Evolutionary conservation across 2,113 vertebrate genomes (phyloP), one percentile per base, ranked within the genome.

Genomic region (Verasper variegatus): DNA sequence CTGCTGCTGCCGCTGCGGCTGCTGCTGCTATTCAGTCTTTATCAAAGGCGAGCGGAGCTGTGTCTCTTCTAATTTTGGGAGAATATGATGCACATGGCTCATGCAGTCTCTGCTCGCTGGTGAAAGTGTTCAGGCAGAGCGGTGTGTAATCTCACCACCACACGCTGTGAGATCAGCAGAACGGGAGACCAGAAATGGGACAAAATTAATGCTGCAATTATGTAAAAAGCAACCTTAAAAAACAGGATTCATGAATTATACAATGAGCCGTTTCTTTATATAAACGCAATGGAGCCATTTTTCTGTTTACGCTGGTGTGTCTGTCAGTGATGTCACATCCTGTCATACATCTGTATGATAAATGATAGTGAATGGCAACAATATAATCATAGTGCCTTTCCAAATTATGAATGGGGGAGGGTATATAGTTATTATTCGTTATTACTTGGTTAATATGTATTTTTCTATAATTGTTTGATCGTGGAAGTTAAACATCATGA

Each of bases 151-250:
- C 84, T 84, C 71, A 60, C 73, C 42, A 1, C 49, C 82, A 69
- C 86, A 80, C 61, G 67, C 84, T 82, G 81, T 47, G 83, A 89
- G 80, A 75, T 83, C 76, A 85, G 71, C 66, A 64, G 61, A 54
- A 59, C 85, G 74, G 85, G 84, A 87, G 74, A 87, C 76, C 74
- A 83, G 59, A 73, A 76, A 84, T 45, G 69, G 74, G 62, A 68
- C 66, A 78, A 78, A 86, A 75, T 82, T 72, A 88, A 79, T 1
- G 21, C 49, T 52, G 77, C 62, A 85, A 70, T 91, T 85, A 88
- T 68, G 49, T 64, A 77, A 88, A 79, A 64, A 78, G 60, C 69
- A 27, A 54, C 56, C 74, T n/a, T 80, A 58, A 58, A 77, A 71
- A 37, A 68, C 66, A 14, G 42, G 51, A 45, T 40, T n/a, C 26